A percentile compares a stretch with the other conserved stretches of the same genome.
These are phyloP conservation scores for Ochotona princeps DNA, from an alignment of 2,113 vertebrate genomes.

Conservation along the genomic window DNA sequence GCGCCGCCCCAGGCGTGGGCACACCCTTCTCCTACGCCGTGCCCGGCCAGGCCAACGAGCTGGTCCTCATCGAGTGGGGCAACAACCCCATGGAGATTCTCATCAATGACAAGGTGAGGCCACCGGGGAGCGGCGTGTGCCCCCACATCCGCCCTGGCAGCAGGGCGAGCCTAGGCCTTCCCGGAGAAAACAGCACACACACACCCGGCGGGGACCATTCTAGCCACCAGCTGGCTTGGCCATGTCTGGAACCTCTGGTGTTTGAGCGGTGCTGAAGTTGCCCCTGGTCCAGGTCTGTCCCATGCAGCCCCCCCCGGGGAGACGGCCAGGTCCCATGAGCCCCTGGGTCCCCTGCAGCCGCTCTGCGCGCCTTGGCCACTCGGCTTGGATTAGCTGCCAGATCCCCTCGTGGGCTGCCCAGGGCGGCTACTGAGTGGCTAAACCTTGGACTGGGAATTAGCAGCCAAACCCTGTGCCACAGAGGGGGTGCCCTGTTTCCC, in stretches of 20 bases:
- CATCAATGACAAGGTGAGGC: conserved; percentile 95
- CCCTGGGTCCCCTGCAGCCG: no score
- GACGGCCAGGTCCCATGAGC: neutral
- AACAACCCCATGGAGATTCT: conserved; percentile 98
- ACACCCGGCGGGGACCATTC: neutral
- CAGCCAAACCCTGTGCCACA: no score
- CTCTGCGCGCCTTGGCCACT: no score
- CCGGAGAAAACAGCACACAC: no score
- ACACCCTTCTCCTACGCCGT: conserved; percentile 97
- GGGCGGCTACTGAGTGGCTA: neutral
- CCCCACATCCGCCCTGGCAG: no score
- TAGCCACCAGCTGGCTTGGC: neutral
- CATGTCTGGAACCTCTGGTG: neutral
- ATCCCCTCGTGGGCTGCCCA: rapidly evolving
- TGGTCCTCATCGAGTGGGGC: conserved; percentile 98
- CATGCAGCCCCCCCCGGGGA: neutral
- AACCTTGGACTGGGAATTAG: neutral
- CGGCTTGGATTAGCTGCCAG: neutral
- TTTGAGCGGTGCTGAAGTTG: no score
- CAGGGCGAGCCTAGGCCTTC: no score
- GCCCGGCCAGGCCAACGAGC: conserved; percentile 95
- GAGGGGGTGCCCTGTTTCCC: neutral
- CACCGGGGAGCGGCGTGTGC: no score
- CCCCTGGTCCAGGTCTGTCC: rapidly evolving
- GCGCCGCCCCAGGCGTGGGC: conserved; percentile 94